Evolutionary conservation across 1,140 invertebrate genomes (phyloP), one percentile per base, ranked within the genome.

Genomic region (Araneus ventricosus): DNA sequence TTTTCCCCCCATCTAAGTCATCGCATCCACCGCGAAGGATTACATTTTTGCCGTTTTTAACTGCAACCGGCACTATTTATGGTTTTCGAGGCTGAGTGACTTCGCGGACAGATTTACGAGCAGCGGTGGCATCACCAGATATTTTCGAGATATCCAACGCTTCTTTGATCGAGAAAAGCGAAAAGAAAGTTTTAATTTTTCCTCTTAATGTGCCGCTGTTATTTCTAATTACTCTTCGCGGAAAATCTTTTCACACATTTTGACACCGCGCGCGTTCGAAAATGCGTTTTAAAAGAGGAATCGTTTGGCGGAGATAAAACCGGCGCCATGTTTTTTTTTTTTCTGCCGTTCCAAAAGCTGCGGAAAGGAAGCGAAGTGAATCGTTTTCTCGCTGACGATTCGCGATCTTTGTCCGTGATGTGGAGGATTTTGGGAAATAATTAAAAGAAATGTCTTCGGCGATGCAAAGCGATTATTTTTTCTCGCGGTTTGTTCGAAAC

Each of bases 11-110:
- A 41, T 88, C 67, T 61, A 89, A 89, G 88, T 34, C 70, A 79
- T 70, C 70, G 27, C 52, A 41, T 14, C 45, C 24, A n/a, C 59
- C 20, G n/a, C 22, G 4, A 45, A 41, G 88, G 88, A 89, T 89
- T 89, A 89, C 88, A 89, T 89, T 89, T 89, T 89, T 89, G 88
- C 88, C 88, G 88, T 89, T 89, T 89, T 89, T 89, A 89, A 89
- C 88, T 39, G 88, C 70, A 79, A 57, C 70, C 88, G 45, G 17
- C 88, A 24, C 30, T 89, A 89, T 89, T 89, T 89, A 89, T 89
- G 70, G 67, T 59, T 20, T 89, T 89, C 70, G 70, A 57, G 70
- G 88, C 41, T 89, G 88, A 89, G 88, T 89, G 88, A 89, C 39
- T 89, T 75, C 70, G 70, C 5, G 30, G 34, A 30, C 88, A 52